Percentiles rank a stretch among this genome's conserved stretches.
These are phyloP conservation scores for Malurus splendens DNA, from an alignment of 2,797 vertebrate genomes.

Conservation along the genomic window DNA sequence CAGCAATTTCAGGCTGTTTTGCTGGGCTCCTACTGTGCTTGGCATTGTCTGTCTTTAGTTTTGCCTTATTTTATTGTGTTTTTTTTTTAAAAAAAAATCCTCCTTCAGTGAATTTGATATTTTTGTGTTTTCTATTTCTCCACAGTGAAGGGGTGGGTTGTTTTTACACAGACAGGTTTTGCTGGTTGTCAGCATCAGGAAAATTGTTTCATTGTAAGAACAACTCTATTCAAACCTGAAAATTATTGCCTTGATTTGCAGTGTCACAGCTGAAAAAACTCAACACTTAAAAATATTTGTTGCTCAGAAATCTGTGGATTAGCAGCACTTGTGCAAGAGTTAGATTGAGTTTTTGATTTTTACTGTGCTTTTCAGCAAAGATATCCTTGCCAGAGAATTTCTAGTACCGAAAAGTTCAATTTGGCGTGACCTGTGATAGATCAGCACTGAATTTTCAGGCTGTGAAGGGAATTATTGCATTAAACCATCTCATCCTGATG, in stretches of 20 bases:
- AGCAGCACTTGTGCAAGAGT: neutral
- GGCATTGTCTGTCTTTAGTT: neutral
- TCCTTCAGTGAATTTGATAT: neutral
- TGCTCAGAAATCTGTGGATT: neutral
- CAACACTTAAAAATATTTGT: neutral
- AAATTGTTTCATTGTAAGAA: neutral
- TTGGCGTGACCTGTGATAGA: neutral
- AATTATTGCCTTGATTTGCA: neutral
- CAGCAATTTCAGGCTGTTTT: accelerated
- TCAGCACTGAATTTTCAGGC: neutral
- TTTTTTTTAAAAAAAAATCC: neutral
- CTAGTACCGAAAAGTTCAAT: neutral
- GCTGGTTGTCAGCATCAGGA: neutral
- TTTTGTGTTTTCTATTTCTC: neutral
- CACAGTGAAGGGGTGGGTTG: neutral
- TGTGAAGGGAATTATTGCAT: neutral
- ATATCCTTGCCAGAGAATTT: neutral
- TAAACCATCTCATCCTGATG: neutral
- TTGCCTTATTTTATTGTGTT: neutral
- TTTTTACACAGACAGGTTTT: neutral
- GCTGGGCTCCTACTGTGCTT: accelerated
- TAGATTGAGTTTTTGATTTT: neutral
- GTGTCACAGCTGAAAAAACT: neutral
- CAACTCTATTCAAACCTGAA: neutral
- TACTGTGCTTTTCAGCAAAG: neutral